A percentile compares a stretch with the other conserved stretches of the same genome.
Evolutionary conservation across 53 echinoderm and acorn worm species (phyloP).

Genomic region (Patiria pectinifera): DNA sequence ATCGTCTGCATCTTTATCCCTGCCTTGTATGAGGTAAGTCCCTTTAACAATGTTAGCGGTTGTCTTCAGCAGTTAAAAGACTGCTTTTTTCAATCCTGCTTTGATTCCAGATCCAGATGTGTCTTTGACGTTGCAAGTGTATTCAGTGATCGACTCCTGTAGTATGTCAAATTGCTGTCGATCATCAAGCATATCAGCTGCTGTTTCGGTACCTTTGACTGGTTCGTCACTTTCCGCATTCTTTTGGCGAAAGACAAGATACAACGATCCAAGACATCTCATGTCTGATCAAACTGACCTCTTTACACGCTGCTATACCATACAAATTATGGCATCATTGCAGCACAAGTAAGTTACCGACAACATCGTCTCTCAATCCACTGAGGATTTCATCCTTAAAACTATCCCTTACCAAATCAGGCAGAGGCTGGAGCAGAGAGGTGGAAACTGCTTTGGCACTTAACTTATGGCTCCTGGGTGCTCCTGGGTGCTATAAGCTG

Average conservation of each 20-base stretch:
- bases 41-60: background rate
- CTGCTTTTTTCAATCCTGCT: too few relatives aligned
- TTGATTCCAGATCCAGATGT: too few relatives aligned
- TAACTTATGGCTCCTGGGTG: constrained; percentile 19
- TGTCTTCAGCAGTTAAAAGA: too few relatives aligned
- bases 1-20: constrained; percentile 21
- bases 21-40: constrained; percentile 17
- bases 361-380: too few relatives aligned
- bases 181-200: background rate
- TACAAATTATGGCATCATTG: constrained; percentile 28
- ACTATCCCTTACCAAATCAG: background rate
- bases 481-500: too few relatives aligned
- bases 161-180: background rate
- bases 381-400: too few relatives aligned
- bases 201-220: background rate
- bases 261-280: constrained; percentile 47
- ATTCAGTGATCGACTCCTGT: background rate
- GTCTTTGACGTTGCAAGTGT: background rate
- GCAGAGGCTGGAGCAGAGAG: constrained; percentile 6
- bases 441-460: constrained; percentile 15
- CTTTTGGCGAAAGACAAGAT: background rate
- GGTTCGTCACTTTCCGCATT: background rate
- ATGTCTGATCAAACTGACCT: constrained; percentile 37
- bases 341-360: constrained; percentile 18
- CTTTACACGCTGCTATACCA: background rate